A percentile compares a stretch with the other conserved stretches of the same genome.
These are phyloP conservation scores for Trissolcus brochymenae DNA, from an alignment of 2,888 invertebrate species.

Conservation along the genomic window DNA sequence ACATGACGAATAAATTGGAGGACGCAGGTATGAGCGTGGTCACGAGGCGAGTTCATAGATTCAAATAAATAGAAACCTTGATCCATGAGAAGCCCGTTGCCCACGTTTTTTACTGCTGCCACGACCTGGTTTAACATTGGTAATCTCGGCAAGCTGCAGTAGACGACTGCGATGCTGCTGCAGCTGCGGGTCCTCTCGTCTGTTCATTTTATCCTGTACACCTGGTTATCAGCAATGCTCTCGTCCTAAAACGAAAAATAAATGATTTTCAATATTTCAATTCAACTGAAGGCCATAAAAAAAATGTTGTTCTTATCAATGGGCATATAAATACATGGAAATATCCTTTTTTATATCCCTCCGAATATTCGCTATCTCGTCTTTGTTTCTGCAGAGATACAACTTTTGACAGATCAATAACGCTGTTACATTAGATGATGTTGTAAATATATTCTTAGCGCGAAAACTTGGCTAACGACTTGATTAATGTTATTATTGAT, in stretches of 20 bases:
- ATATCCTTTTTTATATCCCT: not conserved
- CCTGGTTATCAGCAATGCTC: slow-evolving; percentile 53
- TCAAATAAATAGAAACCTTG: slow-evolving; percentile 62
- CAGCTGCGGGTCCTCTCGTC: slow-evolving; percentile 77
- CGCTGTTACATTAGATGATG: not conserved
- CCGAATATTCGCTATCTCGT: not conserved
- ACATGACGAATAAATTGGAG: no score
- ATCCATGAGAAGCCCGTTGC: slow-evolving; percentile 71
- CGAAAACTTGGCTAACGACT: not conserved
- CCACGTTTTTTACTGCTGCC: slow-evolving; percentile 73
- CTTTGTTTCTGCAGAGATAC: not conserved
- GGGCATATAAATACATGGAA: not conserved
- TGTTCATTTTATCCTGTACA: slow-evolving; percentile 72
- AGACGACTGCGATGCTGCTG: slow-evolving; percentile 77
- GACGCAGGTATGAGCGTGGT: no score
- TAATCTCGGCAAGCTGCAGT: slow-evolving; percentile 78
- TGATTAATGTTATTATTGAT: not conserved
- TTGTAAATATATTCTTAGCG: not conserved
- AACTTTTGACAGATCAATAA: not conserved
- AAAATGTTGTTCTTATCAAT: not conserved
- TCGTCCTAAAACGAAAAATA: slow-evolving; percentile 55
- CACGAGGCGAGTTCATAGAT: slow-evolving; percentile 2
- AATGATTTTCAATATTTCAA: not conserved
- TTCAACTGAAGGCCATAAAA: not conserved
- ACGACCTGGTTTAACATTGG: slow-evolving; percentile 71